A percentile compares a stretch with the other conserved stretches of the same genome.
These are phyloP conservation scores for Glyphotaelius pellucidus DNA, from an alignment of 2,888 invertebrate genomes.

Conservation along the genomic window DNA sequence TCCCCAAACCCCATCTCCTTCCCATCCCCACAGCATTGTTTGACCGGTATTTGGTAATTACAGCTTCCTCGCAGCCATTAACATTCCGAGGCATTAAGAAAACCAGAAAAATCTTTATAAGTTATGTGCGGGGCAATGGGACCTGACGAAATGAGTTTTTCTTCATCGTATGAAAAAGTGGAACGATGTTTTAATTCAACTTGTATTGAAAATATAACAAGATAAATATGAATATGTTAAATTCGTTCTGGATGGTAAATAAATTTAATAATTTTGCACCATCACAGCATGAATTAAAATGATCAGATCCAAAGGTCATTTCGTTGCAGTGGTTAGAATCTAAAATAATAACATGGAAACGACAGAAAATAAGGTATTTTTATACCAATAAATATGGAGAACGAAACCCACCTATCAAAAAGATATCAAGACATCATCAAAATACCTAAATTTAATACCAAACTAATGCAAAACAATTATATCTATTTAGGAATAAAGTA, in stretches of 20 bases:
- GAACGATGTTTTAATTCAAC: neutral
- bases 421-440: too few species aligned
- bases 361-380: neutral
- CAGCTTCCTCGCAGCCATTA: slow-evolving; percentile 30
- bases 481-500: too few species aligned
- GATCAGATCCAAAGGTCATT: neutral
- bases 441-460: too few species aligned
- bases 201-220: neutral
- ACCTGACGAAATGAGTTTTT: slow-evolving; percentile 11
- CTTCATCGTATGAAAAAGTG: neutral
- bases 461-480: too few species aligned
- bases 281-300: neutral
- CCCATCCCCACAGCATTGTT: slow-evolving; percentile 4
- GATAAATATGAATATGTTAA: neutral
- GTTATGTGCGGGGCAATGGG: slow-evolving; percentile 6
- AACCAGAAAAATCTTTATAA: slow-evolving; percentile 36
- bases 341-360: neutral
- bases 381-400: neutral
- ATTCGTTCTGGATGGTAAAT: neutral
- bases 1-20: neutral
- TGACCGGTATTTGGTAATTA: slow-evolving; percentile 48
- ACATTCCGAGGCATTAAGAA: slow-evolving; percentile 36
- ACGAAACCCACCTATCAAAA: too few species aligned
- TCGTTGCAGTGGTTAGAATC: too few species aligned
- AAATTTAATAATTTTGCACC: neutral